These are phyloP conservation scores for Lycaena phlaeas DNA, from an alignment of 2,888 invertebrate species.

Conservation along the genomic window DNA sequence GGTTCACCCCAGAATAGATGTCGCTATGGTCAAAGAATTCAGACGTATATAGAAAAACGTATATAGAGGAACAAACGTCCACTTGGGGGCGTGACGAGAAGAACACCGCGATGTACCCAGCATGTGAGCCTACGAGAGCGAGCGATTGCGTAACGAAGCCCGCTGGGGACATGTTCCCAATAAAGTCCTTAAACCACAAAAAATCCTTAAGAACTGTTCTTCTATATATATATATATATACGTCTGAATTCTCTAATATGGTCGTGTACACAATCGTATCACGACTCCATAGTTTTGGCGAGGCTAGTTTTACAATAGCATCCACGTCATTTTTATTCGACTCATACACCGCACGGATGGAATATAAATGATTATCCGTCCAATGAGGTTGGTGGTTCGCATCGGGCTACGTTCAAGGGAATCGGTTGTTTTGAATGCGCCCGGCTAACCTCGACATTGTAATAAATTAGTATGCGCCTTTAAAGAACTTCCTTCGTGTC, in stretches of 20 bases:
- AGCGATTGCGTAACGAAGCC: too few relatives aligned
- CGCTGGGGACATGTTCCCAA: too few relatives aligned
- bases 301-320: slow-evolving; percentile 42
- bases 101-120: too few relatives aligned
- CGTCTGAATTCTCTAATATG: too few relatives aligned
- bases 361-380: slow-evolving; percentile 47
- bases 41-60: too few relatives aligned
- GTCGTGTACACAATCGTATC: slow-evolving; percentile 28
- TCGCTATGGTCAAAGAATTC: too few relatives aligned
- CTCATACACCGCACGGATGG: slow-evolving; percentile 33
- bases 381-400: slow-evolving; percentile 22
- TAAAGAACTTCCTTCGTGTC: slow-evolving; percentile 41
- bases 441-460: slow-evolving; percentile 35
- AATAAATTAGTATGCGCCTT: slow-evolving; percentile 55
- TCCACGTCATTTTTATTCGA: slow-evolving; percentile 46
- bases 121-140: too few relatives aligned
- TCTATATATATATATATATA: too few relatives aligned
- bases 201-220: too few relatives aligned
- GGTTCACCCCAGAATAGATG: slow-evolving; percentile 22
- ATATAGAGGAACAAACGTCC: too few relatives aligned
- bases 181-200: too few relatives aligned
- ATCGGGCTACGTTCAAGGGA: slow-evolving; percentile 19
- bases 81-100: too few relatives aligned
- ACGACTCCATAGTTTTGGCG: slow-evolving; percentile 45
- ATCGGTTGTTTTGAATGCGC: slow-evolving; percentile 28